Base-by-base conservation (phyloP, 2,113 vertebrate genomes). In the Delphinapterus leucas region DNA sequence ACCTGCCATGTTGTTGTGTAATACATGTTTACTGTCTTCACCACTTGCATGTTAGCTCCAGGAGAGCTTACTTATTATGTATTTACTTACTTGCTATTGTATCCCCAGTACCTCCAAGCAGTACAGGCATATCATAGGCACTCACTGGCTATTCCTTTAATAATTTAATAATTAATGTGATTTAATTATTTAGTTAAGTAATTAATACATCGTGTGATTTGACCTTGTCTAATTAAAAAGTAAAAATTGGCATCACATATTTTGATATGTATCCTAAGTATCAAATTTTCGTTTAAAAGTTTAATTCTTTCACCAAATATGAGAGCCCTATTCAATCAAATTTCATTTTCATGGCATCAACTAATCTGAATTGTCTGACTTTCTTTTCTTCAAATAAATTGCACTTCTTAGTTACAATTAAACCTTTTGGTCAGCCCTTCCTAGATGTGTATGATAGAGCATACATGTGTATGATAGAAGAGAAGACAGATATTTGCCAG, bases 361-460 rank as follows among this genome's bases (percentile, higher is more conserved):
- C 74, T 97, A 68, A 97, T 96, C 65, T 86, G 81, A n/a, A 60
- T 86, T 96, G 28, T 96, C 93, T 65, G 63, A 86, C 88, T 94
- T 95, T 97, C 71, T 95, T 83, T 97, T 74, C 88, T 97, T 95
- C 84, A 96, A 87, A 97, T 97, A 98, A 98, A 96, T 94, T 90
- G 95, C 71, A 95, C 82, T 92, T 97, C 85, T 98, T 98, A 96
- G 95, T 88, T 95, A 95, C 58, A 97, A 97, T 98, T 98, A 98
- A 97, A 88, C 97, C 31, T 79, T 73, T 95, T 86, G 85, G 91
- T 90, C 97, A 98, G 93, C 61, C 92, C 73, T 95, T 95, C 67
- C 33, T 68, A 92, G 96, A 95, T 86, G 9, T 76, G 77, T 77
- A 94, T 95, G 90, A 17, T 98, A 25, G 92, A 98, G 5, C 15